A percentile compares a stretch with the other conserved stretches of the same genome.
phyloP scores from a whole-genome alignment of 2,797 vertebrate species.

The Pelobates cultripes region DNA sequence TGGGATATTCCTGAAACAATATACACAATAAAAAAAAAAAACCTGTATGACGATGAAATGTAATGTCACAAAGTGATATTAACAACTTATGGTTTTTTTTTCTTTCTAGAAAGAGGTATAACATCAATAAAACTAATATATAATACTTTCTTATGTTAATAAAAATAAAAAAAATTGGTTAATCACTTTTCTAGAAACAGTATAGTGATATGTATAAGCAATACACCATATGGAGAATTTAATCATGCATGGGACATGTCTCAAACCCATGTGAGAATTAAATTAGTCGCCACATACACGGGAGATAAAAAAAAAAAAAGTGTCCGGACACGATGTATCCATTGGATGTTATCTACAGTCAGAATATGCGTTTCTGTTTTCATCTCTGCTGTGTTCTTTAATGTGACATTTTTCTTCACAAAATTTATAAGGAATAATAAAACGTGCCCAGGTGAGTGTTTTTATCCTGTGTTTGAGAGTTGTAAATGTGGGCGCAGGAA shows the following conservation, averaged over 20 bases:
- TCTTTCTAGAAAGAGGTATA: too few species aligned
- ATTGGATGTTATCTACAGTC: neutral
- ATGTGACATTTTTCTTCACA: conserved; percentile 47
- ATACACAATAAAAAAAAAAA: too few species aligned
- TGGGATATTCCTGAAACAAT: too few species aligned
- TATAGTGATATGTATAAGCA: too few species aligned
- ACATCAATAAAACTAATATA: too few species aligned
- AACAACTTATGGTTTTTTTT: too few species aligned
- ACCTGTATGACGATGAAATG: too few species aligned
- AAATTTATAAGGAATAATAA: conserved; percentile 56
- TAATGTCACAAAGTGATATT: too few species aligned
- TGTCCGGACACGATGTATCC: neutral
- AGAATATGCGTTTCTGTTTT: neutral
- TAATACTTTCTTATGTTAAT: too few species aligned
- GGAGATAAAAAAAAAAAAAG: neutral
- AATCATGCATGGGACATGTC: neutral
- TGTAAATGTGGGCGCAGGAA: conserved; percentile 57
- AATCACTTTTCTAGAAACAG: too few species aligned
- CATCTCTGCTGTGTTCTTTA: conserved; percentile 42
- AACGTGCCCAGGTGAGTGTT: conserved; percentile 55
- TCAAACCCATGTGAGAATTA: neutral
- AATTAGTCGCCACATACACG: neutral
- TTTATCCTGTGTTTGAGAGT: conserved; percentile 56
- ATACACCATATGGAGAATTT: neutral
- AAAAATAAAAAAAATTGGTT: too few species aligned